Evolutionary conservation across 2,113 vertebrate species (phyloP).

Genomic region (Phyllostomus hastatus): DNA sequence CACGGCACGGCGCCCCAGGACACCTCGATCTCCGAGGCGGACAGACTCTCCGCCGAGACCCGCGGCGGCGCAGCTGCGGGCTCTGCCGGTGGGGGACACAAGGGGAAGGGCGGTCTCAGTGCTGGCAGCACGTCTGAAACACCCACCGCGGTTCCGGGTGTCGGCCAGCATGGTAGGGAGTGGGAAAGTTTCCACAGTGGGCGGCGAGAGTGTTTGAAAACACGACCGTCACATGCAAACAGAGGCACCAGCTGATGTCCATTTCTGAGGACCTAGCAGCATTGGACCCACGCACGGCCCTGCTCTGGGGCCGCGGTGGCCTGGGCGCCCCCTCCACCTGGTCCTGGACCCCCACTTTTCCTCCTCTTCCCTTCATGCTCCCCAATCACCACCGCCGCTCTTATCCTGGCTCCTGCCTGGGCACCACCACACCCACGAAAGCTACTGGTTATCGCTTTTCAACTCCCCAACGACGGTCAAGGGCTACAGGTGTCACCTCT

Average conservation of each 20-base stretch:
- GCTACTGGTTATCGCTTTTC: too few relatives aligned
- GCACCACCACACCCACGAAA: rapidly evolving
- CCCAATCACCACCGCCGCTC: neutral
- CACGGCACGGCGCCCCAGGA: constrained; percentile 87
- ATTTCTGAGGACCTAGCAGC: neutral
- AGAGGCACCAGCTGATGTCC: neutral
- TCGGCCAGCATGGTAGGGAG: neutral
- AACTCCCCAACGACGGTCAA: neutral
- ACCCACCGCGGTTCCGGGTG: neutral
- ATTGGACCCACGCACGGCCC: neutral
- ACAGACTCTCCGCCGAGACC: constrained; percentile 87
- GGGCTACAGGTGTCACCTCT: neutral
- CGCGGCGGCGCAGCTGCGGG: constrained; percentile 86
- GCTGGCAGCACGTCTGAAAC: neutral
- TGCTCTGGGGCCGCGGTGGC: neutral
- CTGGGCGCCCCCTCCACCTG: neutral
- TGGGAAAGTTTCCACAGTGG: neutral
- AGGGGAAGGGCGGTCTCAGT: neutral
- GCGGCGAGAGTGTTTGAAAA: neutral
- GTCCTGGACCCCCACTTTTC: neutral
- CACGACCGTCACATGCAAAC: neutral
- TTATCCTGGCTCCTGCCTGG: neutral
- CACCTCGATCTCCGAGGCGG: constrained; percentile 91
- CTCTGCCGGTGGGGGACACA: constrained; percentile 78
- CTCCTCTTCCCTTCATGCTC: neutral